These are phyloP conservation scores for Eublepharis macularius DNA, from an alignment of 2,113 vertebrate genomes.

Conservation along the genomic window DNA sequence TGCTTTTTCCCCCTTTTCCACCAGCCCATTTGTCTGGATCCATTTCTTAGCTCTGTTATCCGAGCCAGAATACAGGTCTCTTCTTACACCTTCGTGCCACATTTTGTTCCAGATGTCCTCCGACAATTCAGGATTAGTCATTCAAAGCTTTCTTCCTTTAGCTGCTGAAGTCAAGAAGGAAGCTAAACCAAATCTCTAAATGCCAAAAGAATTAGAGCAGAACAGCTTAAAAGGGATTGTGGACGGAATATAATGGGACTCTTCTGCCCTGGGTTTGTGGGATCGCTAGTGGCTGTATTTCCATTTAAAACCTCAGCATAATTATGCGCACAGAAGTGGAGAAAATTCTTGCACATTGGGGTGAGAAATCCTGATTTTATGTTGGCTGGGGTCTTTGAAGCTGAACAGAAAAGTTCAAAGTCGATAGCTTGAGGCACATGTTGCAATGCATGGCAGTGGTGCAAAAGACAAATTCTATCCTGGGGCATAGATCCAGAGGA, in stretches of 20 bases:
- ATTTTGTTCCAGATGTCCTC: not conserved
- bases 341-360: not conserved
- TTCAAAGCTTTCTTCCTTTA: not conserved
- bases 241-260: not conserved
- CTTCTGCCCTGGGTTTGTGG: not conserved
- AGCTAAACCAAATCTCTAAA: not conserved
- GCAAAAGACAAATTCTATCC: too few species aligned
- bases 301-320: not conserved
- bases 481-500: too few species aligned
- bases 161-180: not conserved
- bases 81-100: not conserved
- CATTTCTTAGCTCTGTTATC: not conserved
- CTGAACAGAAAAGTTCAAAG: too few species aligned
- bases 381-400: too few species aligned
- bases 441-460: too few species aligned
- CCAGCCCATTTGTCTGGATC: too few species aligned
- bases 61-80: not conserved
- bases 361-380: too few species aligned
- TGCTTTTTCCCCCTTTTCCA: too few species aligned
- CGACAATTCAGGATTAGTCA: not conserved
- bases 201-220: not conserved
- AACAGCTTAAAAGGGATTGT: not conserved
- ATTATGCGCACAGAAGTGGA: not conserved
- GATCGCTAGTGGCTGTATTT: too few species aligned
- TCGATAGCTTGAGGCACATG: too few species aligned